phyloP scores from a whole-genome alignment of 2,888 invertebrate species.

The Xanthorhoe spadicearia region DNA sequence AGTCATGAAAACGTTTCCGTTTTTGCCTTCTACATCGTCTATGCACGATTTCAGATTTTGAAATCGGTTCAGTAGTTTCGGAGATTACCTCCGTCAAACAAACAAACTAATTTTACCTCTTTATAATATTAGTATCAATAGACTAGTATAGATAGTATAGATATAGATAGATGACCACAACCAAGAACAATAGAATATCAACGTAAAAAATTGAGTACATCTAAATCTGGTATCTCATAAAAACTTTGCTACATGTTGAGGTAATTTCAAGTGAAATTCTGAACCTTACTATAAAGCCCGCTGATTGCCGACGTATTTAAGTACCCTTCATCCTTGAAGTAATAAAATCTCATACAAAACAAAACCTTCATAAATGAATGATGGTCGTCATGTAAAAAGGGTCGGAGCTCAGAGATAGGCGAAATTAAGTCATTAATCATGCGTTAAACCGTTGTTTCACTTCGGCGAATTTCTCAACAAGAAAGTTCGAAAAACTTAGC shows the following conservation, averaged over 20 bases:
- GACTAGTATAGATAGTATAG: too few species aligned
- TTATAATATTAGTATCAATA: too few species aligned
- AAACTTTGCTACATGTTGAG: not conserved
- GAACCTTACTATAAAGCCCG: not conserved
- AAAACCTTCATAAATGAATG: conserved; percentile 29
- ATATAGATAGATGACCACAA: too few species aligned
- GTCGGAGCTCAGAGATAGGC: conserved; percentile 25
- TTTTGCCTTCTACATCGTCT: not conserved
- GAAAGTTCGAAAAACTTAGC: conserved; percentile 20
- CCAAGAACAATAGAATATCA: not conserved
- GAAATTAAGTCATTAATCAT: conserved; percentile 34
- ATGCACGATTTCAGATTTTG: not conserved
- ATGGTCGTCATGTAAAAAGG: conserved; percentile 30
- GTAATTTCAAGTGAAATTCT: not conserved
- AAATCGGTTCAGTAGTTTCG: too few species aligned
- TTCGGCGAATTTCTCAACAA: conserved; percentile 26
- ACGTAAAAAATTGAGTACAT: not conserved
- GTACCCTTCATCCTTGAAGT: conserved; percentile 1
- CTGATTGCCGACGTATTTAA: not conserved
- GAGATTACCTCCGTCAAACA: too few species aligned
- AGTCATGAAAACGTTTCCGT: too few species aligned
- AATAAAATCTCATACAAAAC: conserved; percentile 16
- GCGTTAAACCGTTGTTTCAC: conserved; percentile 29
- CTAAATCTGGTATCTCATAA: not conserved
- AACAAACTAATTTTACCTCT: too few species aligned